A percentile compares a stretch with the other conserved stretches of the same genome.
phyloP scores from a whole-genome alignment of 2,797 vertebrate species.

The Phaenicophaeus curvirostris region DNA sequence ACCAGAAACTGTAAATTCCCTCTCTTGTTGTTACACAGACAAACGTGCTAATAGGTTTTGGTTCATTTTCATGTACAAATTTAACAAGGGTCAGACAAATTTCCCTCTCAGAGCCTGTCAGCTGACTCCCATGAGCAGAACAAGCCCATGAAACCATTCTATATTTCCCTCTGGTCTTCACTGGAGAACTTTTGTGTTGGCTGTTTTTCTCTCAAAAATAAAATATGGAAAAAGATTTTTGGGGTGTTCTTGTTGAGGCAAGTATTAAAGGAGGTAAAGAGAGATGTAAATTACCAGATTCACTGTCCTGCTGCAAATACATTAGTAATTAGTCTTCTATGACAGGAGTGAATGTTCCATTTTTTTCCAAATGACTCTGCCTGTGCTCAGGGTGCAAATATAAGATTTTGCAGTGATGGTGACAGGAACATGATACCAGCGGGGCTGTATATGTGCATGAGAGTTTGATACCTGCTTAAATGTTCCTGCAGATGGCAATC shows the following conservation, averaged over 20 bases:
- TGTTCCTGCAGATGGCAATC: not conserved
- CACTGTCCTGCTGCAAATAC: not conserved
- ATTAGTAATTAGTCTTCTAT: not conserved
- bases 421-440: not conserved
- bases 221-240: fast-evolving
- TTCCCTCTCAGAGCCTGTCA: not conserved
- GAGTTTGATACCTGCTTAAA: not conserved
- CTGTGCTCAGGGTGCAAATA: not conserved
- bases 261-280: not conserved
- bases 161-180: not conserved
- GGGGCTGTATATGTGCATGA: not conserved
- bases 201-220: not conserved
- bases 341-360: not conserved
- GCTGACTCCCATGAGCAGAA: not conserved
- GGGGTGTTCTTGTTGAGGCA: not conserved
- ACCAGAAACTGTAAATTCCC: not conserved
- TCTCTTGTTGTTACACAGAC: not conserved
- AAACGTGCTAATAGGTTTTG: not conserved
- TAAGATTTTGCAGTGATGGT: not conserved
- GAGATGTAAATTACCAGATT: not conserved
- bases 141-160: not conserved
- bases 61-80: not conserved
- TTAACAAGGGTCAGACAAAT: not conserved
- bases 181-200: not conserved
- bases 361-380: not conserved